Evolutionary conservation across 2,888 invertebrate genomes (phyloP).

Genomic region (Cephus pulcher): DNA sequence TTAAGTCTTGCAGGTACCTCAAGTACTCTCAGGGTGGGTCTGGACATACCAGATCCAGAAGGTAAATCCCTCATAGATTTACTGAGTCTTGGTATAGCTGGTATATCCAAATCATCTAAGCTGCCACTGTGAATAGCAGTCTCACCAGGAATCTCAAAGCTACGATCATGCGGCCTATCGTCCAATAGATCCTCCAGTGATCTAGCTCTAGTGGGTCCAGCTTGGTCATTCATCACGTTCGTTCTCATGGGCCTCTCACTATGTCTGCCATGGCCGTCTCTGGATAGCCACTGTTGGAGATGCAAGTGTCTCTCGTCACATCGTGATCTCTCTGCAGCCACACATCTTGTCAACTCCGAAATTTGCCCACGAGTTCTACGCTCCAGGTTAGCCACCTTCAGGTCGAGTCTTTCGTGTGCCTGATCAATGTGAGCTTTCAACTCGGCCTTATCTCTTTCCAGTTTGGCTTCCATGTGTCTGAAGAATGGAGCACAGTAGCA

Average conservation of each 20-base stretch:
- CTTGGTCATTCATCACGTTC: slow-evolving; percentile 67
- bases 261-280: slow-evolving; percentile 74
- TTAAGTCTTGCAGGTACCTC: slow-evolving; percentile 48
- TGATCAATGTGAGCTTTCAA: slow-evolving; percentile 82
- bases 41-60: slow-evolving; percentile 36
- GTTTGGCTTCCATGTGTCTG: slow-evolving; percentile 85
- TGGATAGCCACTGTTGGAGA: slow-evolving; percentile 77
- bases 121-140: slow-evolving; percentile 51
- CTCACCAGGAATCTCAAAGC: slow-evolving; percentile 58
- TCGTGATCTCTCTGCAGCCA: slow-evolving; percentile 73
- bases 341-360: slow-evolving; percentile 75
- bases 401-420: slow-evolving; percentile 83
- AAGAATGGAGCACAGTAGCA: slow-evolving; percentile 95
- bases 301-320: slow-evolving; percentile 75
- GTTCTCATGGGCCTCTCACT: slow-evolving; percentile 69
- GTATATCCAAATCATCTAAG: slow-evolving; percentile 57
- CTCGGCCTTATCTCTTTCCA: slow-evolving; percentile 85
- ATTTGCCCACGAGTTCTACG: slow-evolving; percentile 79
- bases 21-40: slow-evolving; percentile 44
- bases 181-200: slow-evolving; percentile 77
- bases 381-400: slow-evolving; percentile 84
- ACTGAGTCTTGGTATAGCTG: slow-evolving; percentile 54
- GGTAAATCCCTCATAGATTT: slow-evolving; percentile 55
- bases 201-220: slow-evolving; percentile 73
- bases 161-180: slow-evolving; percentile 57